Evolutionary conservation across 2,888 invertebrate genomes (phyloP).

Genomic region (Agrotis segetum): DNA sequence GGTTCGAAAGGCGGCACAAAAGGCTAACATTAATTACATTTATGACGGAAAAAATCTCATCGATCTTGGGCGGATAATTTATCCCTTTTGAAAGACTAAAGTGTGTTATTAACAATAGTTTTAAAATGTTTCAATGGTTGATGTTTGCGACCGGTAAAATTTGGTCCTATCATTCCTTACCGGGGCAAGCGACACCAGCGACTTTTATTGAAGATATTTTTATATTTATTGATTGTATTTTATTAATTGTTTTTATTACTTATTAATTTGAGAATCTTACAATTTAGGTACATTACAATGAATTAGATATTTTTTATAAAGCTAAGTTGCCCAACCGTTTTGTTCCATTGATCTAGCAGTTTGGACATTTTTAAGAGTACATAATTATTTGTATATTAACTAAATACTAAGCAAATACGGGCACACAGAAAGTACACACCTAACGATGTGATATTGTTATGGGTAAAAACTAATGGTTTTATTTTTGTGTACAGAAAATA

Average conservation of each 20-base stretch:
- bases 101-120: constrained; percentile 77
- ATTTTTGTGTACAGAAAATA: constrained; percentile 87
- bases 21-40: constrained; percentile 41
- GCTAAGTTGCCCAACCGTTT: constrained; percentile 57
- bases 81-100: constrained; percentile 81
- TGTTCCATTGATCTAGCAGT: constrained; percentile 49
- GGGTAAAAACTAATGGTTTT: constrained; percentile 85
- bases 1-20: constrained; percentile 48
- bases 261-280: constrained; percentile 60
- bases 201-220: constrained; percentile 75
- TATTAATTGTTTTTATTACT: constrained; percentile 44
- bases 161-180: constrained; percentile 93
- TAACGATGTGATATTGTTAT: constrained; percentile 89
- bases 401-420: constrained; percentile 80
- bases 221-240: constrained; percentile 71
- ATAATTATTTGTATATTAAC: constrained; percentile 63
- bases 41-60: constrained; percentile 45
- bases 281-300: constrained; percentile 39
- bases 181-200: constrained; percentile 82
- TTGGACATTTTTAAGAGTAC: constrained; percentile 60
- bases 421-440: constrained; percentile 86
- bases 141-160: constrained; percentile 90
- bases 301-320: constrained; percentile 45
- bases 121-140: constrained; percentile 70
- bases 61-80: constrained; percentile 51